Base-by-base conservation (phyloP, 2,888 invertebrate genomes). In the Andrena dorsata region DNA sequence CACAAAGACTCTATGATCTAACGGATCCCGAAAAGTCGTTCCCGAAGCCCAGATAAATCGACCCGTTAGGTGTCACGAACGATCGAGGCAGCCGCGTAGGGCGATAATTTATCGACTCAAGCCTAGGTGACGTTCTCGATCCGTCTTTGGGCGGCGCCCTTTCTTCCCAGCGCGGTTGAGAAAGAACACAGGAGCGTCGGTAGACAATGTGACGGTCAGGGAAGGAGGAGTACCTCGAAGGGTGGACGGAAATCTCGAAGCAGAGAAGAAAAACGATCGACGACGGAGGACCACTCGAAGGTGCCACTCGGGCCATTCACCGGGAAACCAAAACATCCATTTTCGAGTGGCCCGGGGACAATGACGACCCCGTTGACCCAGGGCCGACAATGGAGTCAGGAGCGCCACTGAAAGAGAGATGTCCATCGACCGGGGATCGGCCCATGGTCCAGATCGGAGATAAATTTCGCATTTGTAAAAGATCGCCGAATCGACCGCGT, bases 271-370 rank as follows among this genome's bases (percentile, higher is more conserved):
- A 74, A 80, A 77, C 83, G 71, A 68, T 60, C 66, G 77, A 61
- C 6, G 23, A 61, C 20, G 1, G 32, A 78, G 63, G 47, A 65
- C 60, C 81, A 75, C 80, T 87, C 70, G 86, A 87, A 85, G 80
- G 87, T 91, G 90, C 87, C 90, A 89, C 80, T 79, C 74, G 83
- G 13, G 51, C 85, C 83, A 91, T 91, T 90, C 88, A 90, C 41
- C 56, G 56, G 82, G 85, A 91, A 91, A 91, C 91, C 91, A 91
- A 91, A 91, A 91, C 91, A 91, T 90, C 80, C 82, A 90, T 89
- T 90, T 83, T 84, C 83, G 73, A 70, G 64, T 60, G 66, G 76
- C n/a, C 0, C 28, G 35, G 16, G 81, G 79, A 90, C 87, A 90
- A 90, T 89, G 69, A 69, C 73, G 79, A 82, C 63, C 84, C 84